A percentile compares a stretch with the other conserved stretches of the same genome.
phyloP scores from a whole-genome alignment of 2,797 vertebrate species.

The Aplochiton taeniatus region DNA sequence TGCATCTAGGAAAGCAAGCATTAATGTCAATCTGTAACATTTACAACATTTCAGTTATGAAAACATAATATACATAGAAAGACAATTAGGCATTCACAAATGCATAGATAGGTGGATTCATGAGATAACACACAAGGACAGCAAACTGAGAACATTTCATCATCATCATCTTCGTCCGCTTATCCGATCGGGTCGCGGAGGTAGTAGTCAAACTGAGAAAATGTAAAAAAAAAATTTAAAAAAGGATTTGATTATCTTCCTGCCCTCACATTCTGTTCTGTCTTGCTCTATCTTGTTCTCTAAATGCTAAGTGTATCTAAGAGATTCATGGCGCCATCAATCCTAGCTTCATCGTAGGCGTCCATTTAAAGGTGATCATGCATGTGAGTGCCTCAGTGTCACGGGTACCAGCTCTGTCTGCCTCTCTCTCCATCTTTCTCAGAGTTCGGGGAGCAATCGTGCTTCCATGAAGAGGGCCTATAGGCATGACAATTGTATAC shows the following conservation, averaged over 20 bases:
- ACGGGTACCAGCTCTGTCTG: constrained; percentile 4
- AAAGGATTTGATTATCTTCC: neutral
- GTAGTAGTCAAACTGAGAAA: too few relatives aligned
- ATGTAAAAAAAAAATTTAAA: too few relatives aligned
- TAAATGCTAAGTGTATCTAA: constrained; percentile 16
- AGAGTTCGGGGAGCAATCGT: neutral
- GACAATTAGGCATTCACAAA: too few relatives aligned
- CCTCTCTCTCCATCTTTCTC: neutral
- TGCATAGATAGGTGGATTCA: too few relatives aligned
- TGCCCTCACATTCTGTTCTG: neutral
- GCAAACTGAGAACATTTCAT: too few relatives aligned
- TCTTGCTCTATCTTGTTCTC: neutral
- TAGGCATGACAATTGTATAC: constrained; percentile 8
- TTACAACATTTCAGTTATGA: too few relatives aligned
- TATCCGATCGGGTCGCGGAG: too few relatives aligned
- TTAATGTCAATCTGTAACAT: too few relatives aligned
- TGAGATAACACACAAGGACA: too few relatives aligned
- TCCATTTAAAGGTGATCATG: constrained; percentile 36
- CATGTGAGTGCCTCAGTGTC: constrained; percentile 19
- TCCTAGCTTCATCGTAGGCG: constrained; percentile 24
- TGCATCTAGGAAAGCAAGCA: too few relatives aligned
- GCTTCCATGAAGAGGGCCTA: constrained; percentile 4
- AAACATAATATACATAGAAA: too few relatives aligned
- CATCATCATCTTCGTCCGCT: too few relatives aligned
- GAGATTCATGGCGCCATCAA: constrained; percentile 28